These are phyloP conservation scores for Malacoctenus gilli DNA, from an alignment of 2,797 vertebrate genomes.

Conservation along the genomic window DNA sequence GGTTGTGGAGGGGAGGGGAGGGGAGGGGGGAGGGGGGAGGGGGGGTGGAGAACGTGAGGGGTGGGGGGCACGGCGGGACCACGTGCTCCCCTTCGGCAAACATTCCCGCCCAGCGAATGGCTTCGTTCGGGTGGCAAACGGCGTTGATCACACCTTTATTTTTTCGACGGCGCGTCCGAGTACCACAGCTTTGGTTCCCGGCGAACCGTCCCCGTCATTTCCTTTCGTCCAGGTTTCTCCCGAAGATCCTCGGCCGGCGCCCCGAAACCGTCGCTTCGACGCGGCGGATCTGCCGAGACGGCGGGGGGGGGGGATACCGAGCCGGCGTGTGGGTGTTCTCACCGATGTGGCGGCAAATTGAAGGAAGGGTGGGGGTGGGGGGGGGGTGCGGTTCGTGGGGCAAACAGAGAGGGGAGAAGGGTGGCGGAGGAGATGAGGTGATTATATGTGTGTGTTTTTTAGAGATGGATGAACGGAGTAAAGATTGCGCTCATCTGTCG, in stretches of 20 bases:
- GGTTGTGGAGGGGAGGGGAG: too few relatives aligned
- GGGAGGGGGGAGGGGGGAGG: too few relatives aligned
- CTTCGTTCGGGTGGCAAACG: constrained; percentile 53
- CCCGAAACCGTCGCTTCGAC: constrained; percentile 40
- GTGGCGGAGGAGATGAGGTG: constrained; percentile 37
- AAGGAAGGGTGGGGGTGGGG: constrained; percentile 11
- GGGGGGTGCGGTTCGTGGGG: constrained; percentile 38
- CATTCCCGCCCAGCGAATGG: constrained; percentile 43
- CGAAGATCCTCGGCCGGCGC: constrained; percentile 54
- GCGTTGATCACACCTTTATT: constrained; percentile 66
- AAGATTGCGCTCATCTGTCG: constrained; percentile 77
- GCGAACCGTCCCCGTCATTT: constrained; percentile 69
- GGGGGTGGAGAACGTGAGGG: too few relatives aligned
- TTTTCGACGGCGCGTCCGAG: too few relatives aligned
- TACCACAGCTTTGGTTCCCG: too few relatives aligned
- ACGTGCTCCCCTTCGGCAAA: constrained; percentile 63
- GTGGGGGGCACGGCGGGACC: constrained; percentile 36
- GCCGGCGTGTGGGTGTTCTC: constrained; percentile 22
- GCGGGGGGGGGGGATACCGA: constrained; percentile 35
- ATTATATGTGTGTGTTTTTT: constrained; percentile 76
- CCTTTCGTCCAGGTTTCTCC: constrained; percentile 63
- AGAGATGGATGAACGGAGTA: constrained; percentile 77
- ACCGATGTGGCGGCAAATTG: constrained; percentile 34
- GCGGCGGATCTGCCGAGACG: constrained; percentile 43
- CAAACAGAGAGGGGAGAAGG: constrained; percentile 25